Conservation (phyloP, 2,113 vertebrate species). For the Argyrosomus japonicus region DNA sequence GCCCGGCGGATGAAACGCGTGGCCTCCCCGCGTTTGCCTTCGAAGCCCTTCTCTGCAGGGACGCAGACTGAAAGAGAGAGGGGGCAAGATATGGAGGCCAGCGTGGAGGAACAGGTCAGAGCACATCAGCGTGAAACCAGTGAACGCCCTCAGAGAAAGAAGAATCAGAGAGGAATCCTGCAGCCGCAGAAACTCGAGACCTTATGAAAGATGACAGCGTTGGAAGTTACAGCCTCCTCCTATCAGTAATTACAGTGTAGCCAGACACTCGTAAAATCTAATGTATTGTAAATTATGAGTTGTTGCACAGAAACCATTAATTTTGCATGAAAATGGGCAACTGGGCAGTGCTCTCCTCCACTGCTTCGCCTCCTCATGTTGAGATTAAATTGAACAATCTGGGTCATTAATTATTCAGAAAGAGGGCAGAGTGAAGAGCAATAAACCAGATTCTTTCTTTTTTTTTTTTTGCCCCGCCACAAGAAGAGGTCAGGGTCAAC, state of each 20-base stretch:
- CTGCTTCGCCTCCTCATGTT: not conserved
- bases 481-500: constrained; percentile 2
- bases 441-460: not conserved
- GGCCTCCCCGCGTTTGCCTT: constrained; percentile 12
- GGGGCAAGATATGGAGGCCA: not conserved
- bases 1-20: constrained; percentile 46
- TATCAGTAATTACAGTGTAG: constrained; percentile 42
- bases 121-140: constrained; percentile 56
- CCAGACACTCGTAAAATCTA: constrained; percentile 29
- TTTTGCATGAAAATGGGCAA: constrained; percentile 43
- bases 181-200: constrained; percentile 3
- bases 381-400: constrained; percentile 35
- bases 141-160: constrained; percentile 39
- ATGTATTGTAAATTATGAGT: constrained; percentile 48
- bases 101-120: constrained; percentile 52
- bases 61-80: not conserved
- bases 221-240: constrained; percentile 45
- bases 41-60: constrained; percentile 36
- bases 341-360: constrained; percentile 6
- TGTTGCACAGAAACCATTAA: constrained; percentile 40
- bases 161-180: constrained; percentile 20
- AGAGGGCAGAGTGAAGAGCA: constrained; percentile 24
- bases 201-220: constrained; percentile 50
- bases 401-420: constrained; percentile 48
- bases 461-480: not conserved